These are phyloP conservation scores for Linnaemya vulpina DNA, from an alignment of 2,888 invertebrate species.

Conservation along the genomic window DNA sequence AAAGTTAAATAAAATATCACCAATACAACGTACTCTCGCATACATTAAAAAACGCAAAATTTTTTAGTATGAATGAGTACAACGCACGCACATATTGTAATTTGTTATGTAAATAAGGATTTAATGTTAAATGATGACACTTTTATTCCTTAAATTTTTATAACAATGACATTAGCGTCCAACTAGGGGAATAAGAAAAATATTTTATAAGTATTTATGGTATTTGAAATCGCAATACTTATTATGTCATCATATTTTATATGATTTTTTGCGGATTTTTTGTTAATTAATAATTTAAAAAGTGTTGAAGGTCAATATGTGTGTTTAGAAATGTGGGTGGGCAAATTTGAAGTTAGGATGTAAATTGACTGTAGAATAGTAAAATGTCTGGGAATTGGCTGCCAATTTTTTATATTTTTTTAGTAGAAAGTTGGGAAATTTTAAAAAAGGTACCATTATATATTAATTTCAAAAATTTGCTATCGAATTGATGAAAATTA, in stretches of 20 bases:
- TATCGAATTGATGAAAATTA: too few species aligned
- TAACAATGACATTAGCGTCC: conserved; percentile 41
- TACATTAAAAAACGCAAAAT: background rate
- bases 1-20: conserved; percentile 44
- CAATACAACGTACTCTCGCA: background rate
- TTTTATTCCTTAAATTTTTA: conserved; percentile 56
- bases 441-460: too few species aligned
- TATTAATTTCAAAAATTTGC: too few species aligned
- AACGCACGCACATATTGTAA: conserved; percentile 64
- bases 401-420: too few species aligned
- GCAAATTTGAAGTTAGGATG: too few species aligned
- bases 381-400: too few species aligned
- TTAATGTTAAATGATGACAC: conserved; percentile 63
- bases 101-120: conserved; percentile 70
- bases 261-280: background rate
- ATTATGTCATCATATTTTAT: conserved; percentile 3
- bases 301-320: too few species aligned
- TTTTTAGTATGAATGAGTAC: conserved; percentile 37
- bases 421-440: too few species aligned
- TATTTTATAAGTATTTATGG: conserved; percentile 10
- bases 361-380: too few species aligned
- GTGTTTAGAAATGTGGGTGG: too few species aligned
- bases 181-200: background rate
- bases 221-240: background rate
- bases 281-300: background rate